Conservation (phyloP, 92 coral and sea anemone genomes). For the Zoanthus gigantus region DNA sequence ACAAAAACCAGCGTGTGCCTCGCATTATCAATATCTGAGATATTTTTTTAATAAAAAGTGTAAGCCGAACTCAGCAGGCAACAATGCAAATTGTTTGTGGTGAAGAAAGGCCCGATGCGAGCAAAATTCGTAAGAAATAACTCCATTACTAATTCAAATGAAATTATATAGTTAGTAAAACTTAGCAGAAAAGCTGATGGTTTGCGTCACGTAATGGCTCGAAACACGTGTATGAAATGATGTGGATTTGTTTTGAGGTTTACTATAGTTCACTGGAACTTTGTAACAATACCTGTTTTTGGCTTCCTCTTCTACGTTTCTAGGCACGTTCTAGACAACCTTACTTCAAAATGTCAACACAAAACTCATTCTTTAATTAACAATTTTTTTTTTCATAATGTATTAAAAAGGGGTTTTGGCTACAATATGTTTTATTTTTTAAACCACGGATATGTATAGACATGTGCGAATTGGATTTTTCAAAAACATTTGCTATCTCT, state of each 20-base stretch:
- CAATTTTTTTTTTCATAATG: background rate
- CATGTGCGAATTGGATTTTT: conserved; percentile 28
- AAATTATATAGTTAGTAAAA: conserved; percentile 10
- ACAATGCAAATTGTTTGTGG: conserved; percentile 5
- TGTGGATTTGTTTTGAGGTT: background rate
- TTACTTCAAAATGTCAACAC: background rate
- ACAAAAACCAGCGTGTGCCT: conserved; percentile 32
- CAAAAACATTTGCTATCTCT: conserved; percentile 26
- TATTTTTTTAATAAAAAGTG: conserved; percentile 38
- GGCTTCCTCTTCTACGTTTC: conserved; percentile 1
- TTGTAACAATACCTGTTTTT: background rate
- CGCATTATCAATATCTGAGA: conserved; percentile 33
- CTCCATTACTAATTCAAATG: conserved; percentile 17
- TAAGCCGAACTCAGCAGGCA: conserved; percentile 41
- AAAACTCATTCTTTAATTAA: background rate
- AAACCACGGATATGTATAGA: background rate
- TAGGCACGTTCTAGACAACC: background rate
- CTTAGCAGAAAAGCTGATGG: background rate
- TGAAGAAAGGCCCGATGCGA: conserved; percentile 22
- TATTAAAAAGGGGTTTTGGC: background rate
- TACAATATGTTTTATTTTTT: background rate
- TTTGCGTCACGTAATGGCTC: conserved; percentile 12
- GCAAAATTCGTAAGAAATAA: conserved; percentile 7
- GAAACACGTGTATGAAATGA: conserved; percentile 17
- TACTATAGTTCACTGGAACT: background rate